phyloP scores from a whole-genome alignment of 2,113 vertebrate genomes.

The Anolis carolinensis region DNA sequence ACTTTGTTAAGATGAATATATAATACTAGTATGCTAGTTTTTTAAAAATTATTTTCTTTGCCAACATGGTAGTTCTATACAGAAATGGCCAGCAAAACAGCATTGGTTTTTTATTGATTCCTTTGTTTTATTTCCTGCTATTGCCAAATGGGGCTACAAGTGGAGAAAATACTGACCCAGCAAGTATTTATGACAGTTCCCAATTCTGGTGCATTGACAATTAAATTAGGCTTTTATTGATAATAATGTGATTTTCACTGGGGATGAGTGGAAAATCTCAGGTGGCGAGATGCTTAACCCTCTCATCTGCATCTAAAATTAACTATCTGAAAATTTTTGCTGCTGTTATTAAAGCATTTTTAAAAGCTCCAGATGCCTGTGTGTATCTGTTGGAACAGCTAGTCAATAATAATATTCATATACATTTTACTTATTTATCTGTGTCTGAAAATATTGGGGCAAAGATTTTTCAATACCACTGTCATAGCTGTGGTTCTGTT shows the following conservation, averaged over 20 bases:
- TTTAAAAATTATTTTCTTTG: conserved; percentile 32
- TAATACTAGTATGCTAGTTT: conserved; percentile 2
- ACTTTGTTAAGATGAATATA: conserved; percentile 31
- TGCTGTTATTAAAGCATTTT: background rate
- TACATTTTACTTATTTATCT: too few species aligned
- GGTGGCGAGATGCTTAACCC: conserved; percentile 34
- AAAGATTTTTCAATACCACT: background rate
- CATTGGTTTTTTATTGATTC: background rate
- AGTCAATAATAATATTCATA: background rate
- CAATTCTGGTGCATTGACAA: conserved; percentile 28
- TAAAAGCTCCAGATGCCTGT: background rate
- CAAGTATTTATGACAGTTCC: background rate
- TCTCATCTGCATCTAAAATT: conserved; percentile 12
- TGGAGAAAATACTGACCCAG: conserved; percentile 8
- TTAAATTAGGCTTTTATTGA: conserved; percentile 34
- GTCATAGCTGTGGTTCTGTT: background rate
- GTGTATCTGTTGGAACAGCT: background rate
- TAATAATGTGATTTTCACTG: conserved; percentile 36
- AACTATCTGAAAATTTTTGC: conserved; percentile 33
- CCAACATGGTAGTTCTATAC: background rate
- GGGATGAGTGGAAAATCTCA: conserved; percentile 1
- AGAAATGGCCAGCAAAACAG: conserved; percentile 31
- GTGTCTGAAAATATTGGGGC: background rate
- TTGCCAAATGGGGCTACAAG: conserved; percentile 18
- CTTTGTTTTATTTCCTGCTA: background rate